Conservation (phyloP, 2,888 invertebrate genomes). For the Labia minor region DNA sequence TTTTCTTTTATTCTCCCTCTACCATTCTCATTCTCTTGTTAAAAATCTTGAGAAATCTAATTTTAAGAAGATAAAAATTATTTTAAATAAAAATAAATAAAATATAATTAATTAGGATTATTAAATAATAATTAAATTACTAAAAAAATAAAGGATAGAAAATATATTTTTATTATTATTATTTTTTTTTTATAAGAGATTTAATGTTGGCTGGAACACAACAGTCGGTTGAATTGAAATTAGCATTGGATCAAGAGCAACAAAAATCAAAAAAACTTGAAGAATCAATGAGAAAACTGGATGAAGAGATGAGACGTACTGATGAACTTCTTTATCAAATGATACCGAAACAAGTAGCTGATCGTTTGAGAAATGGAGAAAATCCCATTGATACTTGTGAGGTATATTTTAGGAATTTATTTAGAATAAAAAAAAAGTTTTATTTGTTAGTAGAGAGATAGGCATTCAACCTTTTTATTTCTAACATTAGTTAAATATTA, state of each 20-base stretch:
- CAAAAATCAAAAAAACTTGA: constrained; percentile 92
- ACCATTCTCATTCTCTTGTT: too few species aligned
- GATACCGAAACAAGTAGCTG: constrained; percentile 97
- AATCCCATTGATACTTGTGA: constrained; percentile 94
- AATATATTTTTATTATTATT: neutral
- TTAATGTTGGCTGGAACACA: constrained; percentile 93
- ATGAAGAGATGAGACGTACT: constrained; percentile 90
- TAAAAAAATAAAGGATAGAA: neutral
- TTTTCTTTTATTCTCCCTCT: too few species aligned
- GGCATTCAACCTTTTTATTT: neutral
- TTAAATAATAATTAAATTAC: too few species aligned
- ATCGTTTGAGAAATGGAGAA: constrained; percentile 83
- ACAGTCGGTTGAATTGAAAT: constrained; percentile 89
- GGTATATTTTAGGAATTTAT: constrained; percentile 46
- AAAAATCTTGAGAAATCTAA: too few species aligned
- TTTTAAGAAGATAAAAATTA: too few species aligned
- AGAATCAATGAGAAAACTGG: constrained; percentile 90
- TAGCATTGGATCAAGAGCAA: constrained; percentile 92
- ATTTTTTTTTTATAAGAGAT: constrained; percentile 51
- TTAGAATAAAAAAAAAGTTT: constrained; percentile 20
- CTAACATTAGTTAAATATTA: too few species aligned
- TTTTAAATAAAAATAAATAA: too few species aligned
- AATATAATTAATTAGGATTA: too few species aligned
- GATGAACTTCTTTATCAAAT: constrained; percentile 95
- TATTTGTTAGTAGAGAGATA: neutral